Base-by-base conservation (phyloP, 2,888 invertebrate species). In the Ichneumoninae sp. region DNA sequence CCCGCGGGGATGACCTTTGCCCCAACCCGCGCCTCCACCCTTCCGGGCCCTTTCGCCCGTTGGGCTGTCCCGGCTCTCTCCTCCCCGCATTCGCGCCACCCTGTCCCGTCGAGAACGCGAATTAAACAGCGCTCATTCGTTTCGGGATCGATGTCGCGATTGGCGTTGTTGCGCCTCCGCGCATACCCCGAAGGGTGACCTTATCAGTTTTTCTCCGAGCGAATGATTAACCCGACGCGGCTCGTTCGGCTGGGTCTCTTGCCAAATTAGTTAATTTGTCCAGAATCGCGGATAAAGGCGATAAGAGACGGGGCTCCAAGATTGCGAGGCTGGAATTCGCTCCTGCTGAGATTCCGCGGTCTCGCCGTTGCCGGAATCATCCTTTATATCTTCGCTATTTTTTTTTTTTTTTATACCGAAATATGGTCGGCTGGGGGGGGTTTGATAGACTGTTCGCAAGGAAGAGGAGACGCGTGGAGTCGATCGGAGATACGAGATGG, bases 121-220 rank as follows among this genome's bases (percentile, higher is more conserved):
- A 89, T 91, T 89, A 89, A 89, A 89, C 70, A 63, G 50, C 65
- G 65, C 83, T 86, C 87, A 87, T 88, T 90, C 88, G 87, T 89
- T 63, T 87, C 86, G 87, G 87, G 87, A 90, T 89, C 88, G 87
- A 90, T 89, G 88, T 90, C 87, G 87, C 88, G 81, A 88, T 89
- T 90, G 86, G 73, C 85, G 78, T 57, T 70, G n/a, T 66, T 50
- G 30, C 30, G 22, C 54, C n/a, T 52, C 30, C n/a, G 54, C 36
- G 54, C 54, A 22, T 6, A 10, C 36, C 10, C 16, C 1, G 16
- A 30, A n/a, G 30, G 6, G n/a, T 6, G 7, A 13, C 6, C 13
- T n/a, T 57, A 26, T 57, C 26, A 13, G 22, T 57, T 57, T 26
- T 57, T 26, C 26, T 10, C 22, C 26, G 26, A 26, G 44, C 13